phyloP scores from a whole-genome alignment of 2,888 invertebrate genomes.

The Phanerotoma sp. region DNA sequence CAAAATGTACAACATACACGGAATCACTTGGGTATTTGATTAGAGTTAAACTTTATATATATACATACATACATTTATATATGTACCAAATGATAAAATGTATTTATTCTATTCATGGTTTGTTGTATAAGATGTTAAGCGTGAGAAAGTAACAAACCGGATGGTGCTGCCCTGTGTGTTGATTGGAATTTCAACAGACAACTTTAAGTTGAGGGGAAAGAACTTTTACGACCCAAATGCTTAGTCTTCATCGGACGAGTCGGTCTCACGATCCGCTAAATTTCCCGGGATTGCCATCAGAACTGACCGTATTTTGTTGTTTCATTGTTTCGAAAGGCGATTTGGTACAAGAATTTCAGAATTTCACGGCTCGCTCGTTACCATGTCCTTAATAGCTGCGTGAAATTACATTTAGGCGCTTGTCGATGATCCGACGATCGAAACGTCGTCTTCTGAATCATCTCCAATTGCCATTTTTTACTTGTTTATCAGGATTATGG shows the following conservation, averaged over 20 bases:
- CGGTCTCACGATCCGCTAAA: constrained; percentile 5
- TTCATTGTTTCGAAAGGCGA: constrained; percentile 17
- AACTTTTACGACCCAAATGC: neutral
- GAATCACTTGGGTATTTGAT: too few relatives aligned
- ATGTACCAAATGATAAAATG: constrained; percentile 1
- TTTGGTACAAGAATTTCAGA: constrained; percentile 17
- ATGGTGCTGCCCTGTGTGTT: neutral
- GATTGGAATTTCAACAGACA: constrained; percentile 8
- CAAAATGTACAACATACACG: too few relatives aligned
- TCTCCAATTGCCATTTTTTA: neutral
- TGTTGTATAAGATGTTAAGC: neutral
- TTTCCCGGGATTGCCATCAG: constrained; percentile 8
- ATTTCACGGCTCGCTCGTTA: constrained; percentile 38
- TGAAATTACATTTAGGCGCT: constrained; percentile 37
- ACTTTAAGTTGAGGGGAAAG: neutral
- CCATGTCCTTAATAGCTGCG: constrained; percentile 37
- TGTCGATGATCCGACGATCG: constrained; percentile 26
- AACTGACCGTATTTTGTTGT: constrained; percentile 15
- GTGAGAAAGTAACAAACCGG: constrained; percentile 1
- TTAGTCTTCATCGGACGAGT: neutral
- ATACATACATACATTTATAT: too few relatives aligned
- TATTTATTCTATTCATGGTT: neutral
- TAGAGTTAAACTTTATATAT: neutral
- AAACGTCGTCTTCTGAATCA: neutral
- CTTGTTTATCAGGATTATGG: too few relatives aligned